Conservation (phyloP, 2,888 invertebrate species). For the Perizoma flavofasciatum region DNA sequence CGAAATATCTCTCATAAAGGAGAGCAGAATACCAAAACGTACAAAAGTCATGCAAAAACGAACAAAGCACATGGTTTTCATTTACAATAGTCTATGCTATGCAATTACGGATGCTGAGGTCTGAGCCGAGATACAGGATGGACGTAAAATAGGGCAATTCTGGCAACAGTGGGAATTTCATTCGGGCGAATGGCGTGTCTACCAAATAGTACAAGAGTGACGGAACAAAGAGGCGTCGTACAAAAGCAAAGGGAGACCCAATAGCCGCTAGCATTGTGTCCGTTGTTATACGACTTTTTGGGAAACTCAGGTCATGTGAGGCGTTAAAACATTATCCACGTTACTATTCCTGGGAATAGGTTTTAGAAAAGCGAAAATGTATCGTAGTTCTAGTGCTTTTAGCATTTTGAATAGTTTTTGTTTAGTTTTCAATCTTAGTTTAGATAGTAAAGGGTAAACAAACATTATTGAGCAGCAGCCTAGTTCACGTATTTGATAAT, state of each 20-base stretch:
- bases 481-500: too few species aligned
- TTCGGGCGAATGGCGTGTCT: slow-evolving; percentile 29
- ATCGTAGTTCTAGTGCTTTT: too few species aligned
- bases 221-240: slow-evolving; percentile 37
- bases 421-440: too few species aligned
- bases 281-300: slow-evolving; percentile 27
- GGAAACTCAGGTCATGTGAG: slow-evolving; percentile 8
- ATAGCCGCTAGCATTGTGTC: slow-evolving; percentile 30
- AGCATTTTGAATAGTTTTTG: too few species aligned
- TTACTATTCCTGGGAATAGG: not conserved
- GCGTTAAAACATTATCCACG: slow-evolving; percentile 7
- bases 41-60: not conserved
- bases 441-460: too few species aligned
- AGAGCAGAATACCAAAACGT: too few species aligned
- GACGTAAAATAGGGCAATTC: slow-evolving; percentile 31
- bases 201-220: slow-evolving; percentile 33
- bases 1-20: too few species aligned
- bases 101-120: slow-evolving; percentile 21
- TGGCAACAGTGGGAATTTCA: slow-evolving; percentile 29
- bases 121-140: slow-evolving; percentile 12
- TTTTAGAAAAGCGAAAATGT: not conserved
- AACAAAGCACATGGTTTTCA: slow-evolving; percentile 14
- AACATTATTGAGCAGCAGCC: too few species aligned
- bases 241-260: slow-evolving; percentile 35
- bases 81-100: slow-evolving; percentile 7